Base-by-base conservation (phyloP, 2,797 vertebrate species). In the Argentina silus region DNA sequence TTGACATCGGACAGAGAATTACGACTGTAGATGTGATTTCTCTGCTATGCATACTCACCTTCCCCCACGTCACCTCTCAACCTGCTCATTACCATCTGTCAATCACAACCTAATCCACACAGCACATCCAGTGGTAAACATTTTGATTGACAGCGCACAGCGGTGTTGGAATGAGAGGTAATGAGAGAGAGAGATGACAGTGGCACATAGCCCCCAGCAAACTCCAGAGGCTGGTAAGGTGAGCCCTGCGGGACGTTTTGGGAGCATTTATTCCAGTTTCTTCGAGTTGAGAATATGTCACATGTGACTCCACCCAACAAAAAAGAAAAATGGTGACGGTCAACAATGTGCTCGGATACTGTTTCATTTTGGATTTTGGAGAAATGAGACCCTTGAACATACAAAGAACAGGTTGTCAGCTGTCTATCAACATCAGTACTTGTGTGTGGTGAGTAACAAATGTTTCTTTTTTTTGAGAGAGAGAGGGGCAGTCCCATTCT, bases 91-190 rank as follows among this genome's bases (percentile, higher is more conserved):
- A 12, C 43, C 14, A 59, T 36, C 65, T 36, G 70, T 78, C 83
- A 80, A 65, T 80, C 72, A 74, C 53, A 53, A n/a, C 27, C 50
- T 59, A 68, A 44, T 77, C 59, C 72, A 65, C 55, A 79, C 55
- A 55, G 60, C 21, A n/a, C 73, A 76, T 67, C 67, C 45, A 69
- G 50, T 51, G 53, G 64, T 61, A 78, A 72, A 74, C 23, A 65
- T 12, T 36, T 21, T 79, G 76, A 83, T 56, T 83, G 79, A 72
- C 78, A 81, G 82, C 15, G 4, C n/a, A 36, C 27, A 57, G 36
- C 56, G 62, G 71, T 78, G 73, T 63, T 76, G 68, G 69, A 78
- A 74, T 73, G 36, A 72, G 73, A 4, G 70, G 51, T 81, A 84
- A 79, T 78, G 73, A 80, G 68, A 72, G 57, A 63, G 62, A 67